These are phyloP conservation scores for Acholoe squamosa DNA, from an alignment of 2,888 invertebrate genomes.

Conservation along the genomic window DNA sequence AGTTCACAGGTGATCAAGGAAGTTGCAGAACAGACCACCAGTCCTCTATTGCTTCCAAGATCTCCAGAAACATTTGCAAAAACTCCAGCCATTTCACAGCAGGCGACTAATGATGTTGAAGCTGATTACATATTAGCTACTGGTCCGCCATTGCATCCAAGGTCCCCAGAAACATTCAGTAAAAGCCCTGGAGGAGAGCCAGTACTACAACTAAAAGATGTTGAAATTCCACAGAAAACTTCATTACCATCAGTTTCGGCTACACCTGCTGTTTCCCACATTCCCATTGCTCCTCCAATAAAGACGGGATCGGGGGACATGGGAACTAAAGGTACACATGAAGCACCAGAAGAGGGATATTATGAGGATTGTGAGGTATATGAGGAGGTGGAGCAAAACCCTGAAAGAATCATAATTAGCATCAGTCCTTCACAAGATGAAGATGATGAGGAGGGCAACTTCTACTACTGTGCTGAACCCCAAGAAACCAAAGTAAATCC, in stretches of 20 bases:
- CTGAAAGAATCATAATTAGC: not conserved
- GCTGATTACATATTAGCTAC: too few relatives aligned
- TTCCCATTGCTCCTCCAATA: not conserved
- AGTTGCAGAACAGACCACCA: too few relatives aligned
- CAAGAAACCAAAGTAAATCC: not conserved
- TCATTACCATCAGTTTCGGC: not conserved
- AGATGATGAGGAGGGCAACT: not conserved
- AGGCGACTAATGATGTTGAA: too few relatives aligned
- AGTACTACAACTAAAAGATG: too few relatives aligned
- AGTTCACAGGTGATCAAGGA: too few relatives aligned
- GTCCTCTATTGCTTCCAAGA: too few relatives aligned
- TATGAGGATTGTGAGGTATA: constrained; percentile 28
- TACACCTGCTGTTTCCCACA: not conserved
- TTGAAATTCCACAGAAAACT: not conserved
- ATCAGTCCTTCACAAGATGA: not conserved
- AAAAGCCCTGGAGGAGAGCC: too few relatives aligned
- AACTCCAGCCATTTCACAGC: too few relatives aligned
- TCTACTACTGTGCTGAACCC: not conserved
- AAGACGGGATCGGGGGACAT: not conserved
- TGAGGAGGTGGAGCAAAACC: not conserved
- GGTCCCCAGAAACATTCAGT: too few relatives aligned
- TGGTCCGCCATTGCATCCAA: too few relatives aligned
- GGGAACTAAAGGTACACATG: not conserved
- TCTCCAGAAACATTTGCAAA: too few relatives aligned
- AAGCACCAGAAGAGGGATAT: not conserved